Base-by-base conservation (phyloP, 2,888 invertebrate species). In the Erpobdella octoculata region DNA sequence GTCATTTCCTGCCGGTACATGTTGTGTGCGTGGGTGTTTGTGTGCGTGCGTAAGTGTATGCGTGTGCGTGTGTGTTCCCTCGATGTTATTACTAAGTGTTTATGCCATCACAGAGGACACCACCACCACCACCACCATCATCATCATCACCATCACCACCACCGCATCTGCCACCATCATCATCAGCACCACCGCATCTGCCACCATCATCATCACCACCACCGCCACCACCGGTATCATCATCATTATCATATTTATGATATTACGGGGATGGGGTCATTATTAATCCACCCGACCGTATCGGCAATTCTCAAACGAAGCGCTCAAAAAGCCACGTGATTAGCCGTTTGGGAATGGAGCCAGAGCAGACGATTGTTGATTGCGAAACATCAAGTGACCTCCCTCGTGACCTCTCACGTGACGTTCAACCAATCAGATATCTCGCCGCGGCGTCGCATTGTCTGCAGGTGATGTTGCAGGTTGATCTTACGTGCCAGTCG, bases 211-310 rank as follows among this genome's bases (percentile, higher is more conserved):
- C 64, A 71, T 64, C 64, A 71, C 38, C 64, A 41, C 38, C 64
- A 64, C 38, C 71, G 38, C 38, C 71, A 71, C 3, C 71, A 70
- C 59, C 70, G 59, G 33, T 59, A 70, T 70, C 70, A 70, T 70
- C 70, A 70, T 59, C 70, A 59, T 59, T 36, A 53, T 70, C 70
- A 59, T 59, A 53, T n/a, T 59, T 59, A 59, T 58, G 36, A n/a
- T n/a, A n/a, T n/a, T n/a, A n/a, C n/a, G n/a, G n/a, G n/a, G n/a
- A n/a, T n/a, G n/a, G n/a, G n/a, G n/a, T n/a, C n/a, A n/a, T n/a
- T n/a, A n/a, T n/a, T n/a, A n/a, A 28, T 58, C 70, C 53, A 59
- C 70, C 53, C 59, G 58, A 59, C 5, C 70, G 59, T 58, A n/a
- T 59, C 38, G 37, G 25, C 48, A 35, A 46, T 68, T 36, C 33